These are phyloP conservation scores for Orchestia grillus DNA, from an alignment of 1,140 invertebrate species.

Conservation along the genomic window DNA sequence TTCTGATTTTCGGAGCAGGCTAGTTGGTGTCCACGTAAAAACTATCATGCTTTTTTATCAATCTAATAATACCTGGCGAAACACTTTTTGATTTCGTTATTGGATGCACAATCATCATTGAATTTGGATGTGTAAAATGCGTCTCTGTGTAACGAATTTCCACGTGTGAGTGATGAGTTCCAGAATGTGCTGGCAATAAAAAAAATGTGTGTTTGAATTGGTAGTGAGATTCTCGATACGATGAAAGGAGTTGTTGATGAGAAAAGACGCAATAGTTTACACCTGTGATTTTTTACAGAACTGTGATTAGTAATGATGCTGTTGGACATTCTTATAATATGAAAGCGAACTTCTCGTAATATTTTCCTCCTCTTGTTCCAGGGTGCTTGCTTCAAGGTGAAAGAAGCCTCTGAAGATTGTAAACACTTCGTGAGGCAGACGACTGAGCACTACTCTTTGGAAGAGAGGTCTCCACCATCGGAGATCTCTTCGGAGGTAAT, in stretches of 20 bases:
- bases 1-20: no score
- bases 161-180: not conserved
- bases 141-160: not conserved
- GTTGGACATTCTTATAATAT: not conserved
- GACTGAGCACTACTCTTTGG: conserved; percentile 3
- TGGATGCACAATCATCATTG: not conserved
- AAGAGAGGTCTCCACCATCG: conserved; percentile 21
- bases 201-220: not conserved
- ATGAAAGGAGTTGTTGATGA: not conserved
- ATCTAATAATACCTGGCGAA: not conserved
- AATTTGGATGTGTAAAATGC: not conserved
- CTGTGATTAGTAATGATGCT: not conserved
- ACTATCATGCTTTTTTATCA: not conserved
- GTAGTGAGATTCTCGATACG: not conserved
- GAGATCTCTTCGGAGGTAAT: conserved; percentile 7
- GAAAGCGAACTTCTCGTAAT: not conserved
- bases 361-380: not conserved
- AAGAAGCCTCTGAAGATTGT: conserved; percentile 17
- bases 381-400: conserved; percentile 37
- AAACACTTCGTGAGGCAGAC: conserved; percentile 2
- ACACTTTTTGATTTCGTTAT: not conserved
- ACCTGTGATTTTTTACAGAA: not conserved
- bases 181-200: not conserved
- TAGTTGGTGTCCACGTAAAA: not conserved
- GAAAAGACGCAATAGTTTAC: not conserved